A percentile compares a stretch with the other conserved stretches of the same genome.
phyloP scores from a whole-genome alignment of 2,113 vertebrate genomes.

The Laticauda laticaudata region DNA sequence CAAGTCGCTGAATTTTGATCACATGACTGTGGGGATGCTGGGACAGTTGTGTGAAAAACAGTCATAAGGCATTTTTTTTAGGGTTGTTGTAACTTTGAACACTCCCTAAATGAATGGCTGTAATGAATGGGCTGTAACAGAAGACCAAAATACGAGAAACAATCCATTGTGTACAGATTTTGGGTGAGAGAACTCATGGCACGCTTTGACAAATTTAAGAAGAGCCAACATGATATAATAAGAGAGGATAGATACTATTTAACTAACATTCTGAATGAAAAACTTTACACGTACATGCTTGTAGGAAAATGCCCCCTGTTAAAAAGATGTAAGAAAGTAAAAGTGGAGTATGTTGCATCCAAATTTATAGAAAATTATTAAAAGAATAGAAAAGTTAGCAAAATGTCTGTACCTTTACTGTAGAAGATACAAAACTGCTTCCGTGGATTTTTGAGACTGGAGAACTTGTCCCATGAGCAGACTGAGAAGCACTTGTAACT shows the following conservation, averaged over 20 bases:
- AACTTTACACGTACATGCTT: constrained; percentile 24
- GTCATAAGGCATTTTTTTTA: background rate
- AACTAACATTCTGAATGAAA: background rate
- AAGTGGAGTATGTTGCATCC: background rate
- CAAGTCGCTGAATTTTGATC: background rate
- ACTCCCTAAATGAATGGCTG: background rate
- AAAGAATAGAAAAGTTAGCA: background rate
- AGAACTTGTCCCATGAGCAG: constrained; percentile 80
- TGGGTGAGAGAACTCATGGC: background rate
- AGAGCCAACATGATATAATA: background rate
- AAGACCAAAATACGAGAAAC: background rate
- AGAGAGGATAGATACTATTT: background rate
- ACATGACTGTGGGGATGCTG: background rate
- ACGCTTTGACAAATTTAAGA: background rate
- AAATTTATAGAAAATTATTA: background rate
- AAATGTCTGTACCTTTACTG: constrained; percentile 85
- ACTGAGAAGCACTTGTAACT: constrained; percentile 73
- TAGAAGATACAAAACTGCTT: constrained; percentile 84
- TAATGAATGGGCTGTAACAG: background rate
- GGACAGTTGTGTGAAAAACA: background rate
- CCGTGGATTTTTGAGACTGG: constrained; percentile 91
- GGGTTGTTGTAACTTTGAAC: background rate
- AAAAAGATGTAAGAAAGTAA: background rate
- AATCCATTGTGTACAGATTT: background rate
- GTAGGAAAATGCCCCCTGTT: background rate